Evolutionary conservation across 2,797 vertebrate species (phyloP), one percentile per base, ranked within the genome.

Genomic region (Picus viridis): DNA sequence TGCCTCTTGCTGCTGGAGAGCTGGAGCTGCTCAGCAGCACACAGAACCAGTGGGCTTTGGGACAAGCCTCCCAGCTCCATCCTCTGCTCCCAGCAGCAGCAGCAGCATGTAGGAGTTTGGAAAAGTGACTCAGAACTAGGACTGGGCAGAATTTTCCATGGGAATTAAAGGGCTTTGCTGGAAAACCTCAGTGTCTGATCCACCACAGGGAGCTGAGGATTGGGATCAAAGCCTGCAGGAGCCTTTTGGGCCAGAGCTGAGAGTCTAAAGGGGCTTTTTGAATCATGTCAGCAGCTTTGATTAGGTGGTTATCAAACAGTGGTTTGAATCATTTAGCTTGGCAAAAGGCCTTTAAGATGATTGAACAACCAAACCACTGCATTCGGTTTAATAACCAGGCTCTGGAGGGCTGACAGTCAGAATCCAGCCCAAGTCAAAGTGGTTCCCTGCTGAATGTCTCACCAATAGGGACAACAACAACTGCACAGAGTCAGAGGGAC

Each of bases 271-370:
- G 36, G 63, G 23, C 24, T 81, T 82, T 63, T 79, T 29, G 10
- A 77, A 74, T 41, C 8, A 3, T 71, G 67, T 2, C 18, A 61
- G 63, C 0, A 6, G 69, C 58, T 80, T 61, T 57, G 72, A 43
- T 64, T 34, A 17, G 3, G 58, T 10, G 0, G 0, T 19, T 20
- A 53, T 71, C 76, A 20, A 74, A 51, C 5, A 2, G 24, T 0
- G 5, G 18, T 24, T 14, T 36, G 49, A 20, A 51, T 36, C 32
- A 9, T 36, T 26, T 8, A 36, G 58, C 22, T 16, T 36, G 58
- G 32, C 36, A 23, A 23, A 32, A 61, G 32, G 16, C 58, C 20
- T 59, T 34, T 26, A 53, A 53, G 51, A 53, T 53, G 12, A 26
- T 53, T 12, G 51, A 86, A 43, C 34, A 11, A n/a, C 45, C 27